phyloP scores from a whole-genome alignment of 2,797 vertebrate species.

The Carduelis carduelis region DNA sequence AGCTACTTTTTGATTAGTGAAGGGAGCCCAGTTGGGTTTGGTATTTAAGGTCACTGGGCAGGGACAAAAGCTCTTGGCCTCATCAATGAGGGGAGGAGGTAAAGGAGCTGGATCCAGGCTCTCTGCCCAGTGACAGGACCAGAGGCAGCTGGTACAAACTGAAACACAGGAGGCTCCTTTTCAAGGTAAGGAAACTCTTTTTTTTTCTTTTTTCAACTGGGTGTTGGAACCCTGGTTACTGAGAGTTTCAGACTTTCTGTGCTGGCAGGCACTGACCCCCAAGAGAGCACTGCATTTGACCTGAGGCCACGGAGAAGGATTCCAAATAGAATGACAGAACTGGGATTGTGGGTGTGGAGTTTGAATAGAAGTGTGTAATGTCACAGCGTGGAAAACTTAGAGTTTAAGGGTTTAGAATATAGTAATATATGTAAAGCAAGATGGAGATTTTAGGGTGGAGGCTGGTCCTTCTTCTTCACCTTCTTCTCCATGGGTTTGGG shows the following conservation, averaged over 20 bases:
- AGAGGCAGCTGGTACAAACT: not conserved
- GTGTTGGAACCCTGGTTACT: not conserved
- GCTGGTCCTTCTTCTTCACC: not conserved
- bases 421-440: not conserved
- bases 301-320: not conserved
- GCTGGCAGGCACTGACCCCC: not conserved
- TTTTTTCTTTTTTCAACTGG: not conserved
- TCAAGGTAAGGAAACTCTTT: accelerated
- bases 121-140: not conserved
- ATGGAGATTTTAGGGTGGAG: not conserved
- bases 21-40: not conserved
- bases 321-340: not conserved
- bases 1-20: not conserved
- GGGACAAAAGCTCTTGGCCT: not conserved
- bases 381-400: not conserved
- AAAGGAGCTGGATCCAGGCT: not conserved
- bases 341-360: not conserved
- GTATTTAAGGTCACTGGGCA: not conserved
- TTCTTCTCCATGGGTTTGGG: not conserved
- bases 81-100: accelerated
- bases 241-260: not conserved
- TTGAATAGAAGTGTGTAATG: not conserved
- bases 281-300: not conserved
- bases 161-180: not conserved
- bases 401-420: not conserved